These are phyloP conservation scores for Lysiphlebus fabarum DNA, from an alignment of 1,140 invertebrate genomes.

Conservation along the genomic window DNA sequence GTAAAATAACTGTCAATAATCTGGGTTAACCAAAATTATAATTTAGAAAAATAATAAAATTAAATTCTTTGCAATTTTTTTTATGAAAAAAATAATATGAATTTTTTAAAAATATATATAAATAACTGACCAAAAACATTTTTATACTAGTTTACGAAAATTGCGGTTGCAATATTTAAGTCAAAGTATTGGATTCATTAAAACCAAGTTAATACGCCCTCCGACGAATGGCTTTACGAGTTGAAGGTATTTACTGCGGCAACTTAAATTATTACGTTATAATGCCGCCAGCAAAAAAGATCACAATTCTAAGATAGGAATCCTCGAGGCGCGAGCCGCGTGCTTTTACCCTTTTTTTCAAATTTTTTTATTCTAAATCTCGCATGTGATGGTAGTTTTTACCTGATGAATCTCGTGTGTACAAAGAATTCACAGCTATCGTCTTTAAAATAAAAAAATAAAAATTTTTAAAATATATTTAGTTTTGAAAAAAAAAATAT, in stretches of 20 bases:
- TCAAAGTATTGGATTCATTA: slow-evolving; percentile 32
- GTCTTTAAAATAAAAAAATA: no score
- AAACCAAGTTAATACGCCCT: slow-evolving; percentile 36
- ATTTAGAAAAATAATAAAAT: no score
- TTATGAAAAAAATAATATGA: no score
- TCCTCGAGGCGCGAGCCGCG: slow-evolving; percentile 21
- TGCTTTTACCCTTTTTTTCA: not conserved
- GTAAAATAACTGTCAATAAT: no score
- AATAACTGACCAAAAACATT: not conserved
- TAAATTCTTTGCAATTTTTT: no score
- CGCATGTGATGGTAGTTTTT: no score
- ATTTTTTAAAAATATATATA: no score
- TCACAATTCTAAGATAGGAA: slow-evolving; percentile 24
- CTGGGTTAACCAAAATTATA: no score
- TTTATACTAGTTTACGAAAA: slow-evolving; percentile 2
- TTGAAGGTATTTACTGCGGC: slow-evolving; percentile 25
- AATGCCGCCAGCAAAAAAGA: slow-evolving; percentile 27
- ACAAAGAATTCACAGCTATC: no score
- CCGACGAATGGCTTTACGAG: slow-evolving; percentile 35
- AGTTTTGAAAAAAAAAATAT: not conserved
- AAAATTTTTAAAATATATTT: no score
- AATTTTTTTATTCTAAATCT: not conserved
- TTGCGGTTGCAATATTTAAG: slow-evolving; percentile 12
- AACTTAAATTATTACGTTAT: slow-evolving; percentile 40
- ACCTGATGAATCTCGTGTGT: no score